Percentiles rank a stretch among this genome's conserved stretches.
Conservation (phyloP, 2,888 invertebrate genomes). For the Bugula neritina region DNA sequence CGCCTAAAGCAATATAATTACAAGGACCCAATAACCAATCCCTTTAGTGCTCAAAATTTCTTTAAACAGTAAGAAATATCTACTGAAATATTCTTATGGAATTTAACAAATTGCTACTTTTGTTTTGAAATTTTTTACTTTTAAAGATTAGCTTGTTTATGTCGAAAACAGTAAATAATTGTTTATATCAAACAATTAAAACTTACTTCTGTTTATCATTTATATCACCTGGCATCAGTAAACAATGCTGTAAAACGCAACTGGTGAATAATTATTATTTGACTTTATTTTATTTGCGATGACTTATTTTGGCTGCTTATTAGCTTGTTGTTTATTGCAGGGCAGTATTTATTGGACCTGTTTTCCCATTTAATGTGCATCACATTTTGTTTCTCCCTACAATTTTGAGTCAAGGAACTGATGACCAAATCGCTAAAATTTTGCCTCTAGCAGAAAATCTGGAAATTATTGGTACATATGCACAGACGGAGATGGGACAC, state of each 20-base stretch:
- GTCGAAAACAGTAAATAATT: background rate
- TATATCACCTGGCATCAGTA: too few relatives aligned
- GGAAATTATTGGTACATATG: conserved; percentile 86
- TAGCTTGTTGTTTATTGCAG: background rate
- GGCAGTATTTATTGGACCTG: conserved; percentile 8
- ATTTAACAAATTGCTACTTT: too few relatives aligned
- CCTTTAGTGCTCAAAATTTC: background rate
- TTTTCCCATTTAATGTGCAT: conserved; percentile 67
- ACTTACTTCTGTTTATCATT: too few relatives aligned
- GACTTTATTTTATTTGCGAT: too few relatives aligned
- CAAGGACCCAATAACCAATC: background rate
- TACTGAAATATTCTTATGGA: too few relatives aligned
- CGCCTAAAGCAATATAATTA: background rate
- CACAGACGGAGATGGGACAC: conserved; percentile 93
- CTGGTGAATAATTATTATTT: too few relatives aligned
- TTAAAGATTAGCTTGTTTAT: background rate
- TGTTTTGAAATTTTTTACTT: background rate
- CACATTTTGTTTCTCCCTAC: conserved; percentile 90
- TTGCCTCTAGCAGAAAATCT: conserved; percentile 73
- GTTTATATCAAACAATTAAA: too few relatives aligned
- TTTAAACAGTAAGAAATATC: conserved; percentile 10
- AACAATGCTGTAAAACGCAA: too few relatives aligned
- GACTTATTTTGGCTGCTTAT: too few relatives aligned
- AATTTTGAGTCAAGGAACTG: conserved; percentile 78
- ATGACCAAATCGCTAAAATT: conserved; percentile 85